Base-by-base conservation (phyloP, 2,888 invertebrate species). In the Ophion ventricosus region DNA sequence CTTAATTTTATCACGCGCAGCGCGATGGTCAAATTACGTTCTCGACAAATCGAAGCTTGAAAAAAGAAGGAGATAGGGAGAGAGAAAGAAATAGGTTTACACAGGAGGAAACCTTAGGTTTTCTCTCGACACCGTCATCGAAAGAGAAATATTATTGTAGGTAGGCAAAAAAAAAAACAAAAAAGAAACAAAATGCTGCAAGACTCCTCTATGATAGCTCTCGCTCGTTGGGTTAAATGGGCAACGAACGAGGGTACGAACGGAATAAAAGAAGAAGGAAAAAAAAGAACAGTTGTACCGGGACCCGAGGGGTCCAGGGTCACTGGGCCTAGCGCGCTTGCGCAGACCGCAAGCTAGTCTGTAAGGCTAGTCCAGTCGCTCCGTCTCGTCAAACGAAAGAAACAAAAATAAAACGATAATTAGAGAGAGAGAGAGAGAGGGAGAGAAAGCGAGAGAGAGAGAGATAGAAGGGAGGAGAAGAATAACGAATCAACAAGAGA, bases 321-420 rank as follows among this genome's bases (percentile, higher is more conserved):
- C 91, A 91, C 92, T 91, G 92, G 90, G 92, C 92, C 92, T 90
- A 92, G 89, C 91, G 92, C 92, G 91, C 92, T 92, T 93, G 93
- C 91, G 92, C 91, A 92, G 89, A 92, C 92, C 92, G 93, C 92
- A 93, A 93, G 90, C 92, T 93, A 93, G 93, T 93, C 92, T 90
- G 85, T 84, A 90, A 91, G 92, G 92, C 92, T 92, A 92, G 92
- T 92, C 92, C 91, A 91, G 92, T 92, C 91, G 92, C 91, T 92
- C 88, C 90, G 91, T 90, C 90, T 90, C 87, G 87, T 86, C 88
- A 81, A 87, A 88, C 87, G 87, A 88, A 90, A 73, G 25, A 56
- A 25, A 69, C 56, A 54, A 61, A 77, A 26, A 56, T 35, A 72
- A 75, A 67, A 66, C 2, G 49, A 66, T 70, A 59, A 61, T 56